Conservation (phyloP, 2,888 invertebrate genomes). For the Pelosia muscerda region DNA sequence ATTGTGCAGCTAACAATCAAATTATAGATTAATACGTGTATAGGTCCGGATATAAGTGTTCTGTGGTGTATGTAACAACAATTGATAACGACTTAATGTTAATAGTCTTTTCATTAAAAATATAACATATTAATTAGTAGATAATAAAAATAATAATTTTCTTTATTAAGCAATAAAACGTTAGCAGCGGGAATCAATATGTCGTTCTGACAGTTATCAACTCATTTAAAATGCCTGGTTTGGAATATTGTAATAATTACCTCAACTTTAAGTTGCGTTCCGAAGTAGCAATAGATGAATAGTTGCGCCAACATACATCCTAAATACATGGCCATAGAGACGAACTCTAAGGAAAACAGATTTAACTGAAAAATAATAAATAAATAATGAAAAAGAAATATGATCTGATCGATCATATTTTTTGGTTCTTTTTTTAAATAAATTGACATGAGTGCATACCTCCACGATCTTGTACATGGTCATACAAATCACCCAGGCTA, state of each 20-base stretch:
- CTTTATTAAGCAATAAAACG: too few relatives aligned
- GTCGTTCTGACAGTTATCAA: too few relatives aligned
- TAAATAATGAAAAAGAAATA: not conserved
- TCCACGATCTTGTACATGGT: conserved; percentile 76
- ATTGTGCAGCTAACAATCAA: too few relatives aligned
- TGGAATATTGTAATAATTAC: conserved; percentile 49
- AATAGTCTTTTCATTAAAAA: too few relatives aligned
- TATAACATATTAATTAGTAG: too few relatives aligned
- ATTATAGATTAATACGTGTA: too few relatives aligned
- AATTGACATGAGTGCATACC: conserved; percentile 57
- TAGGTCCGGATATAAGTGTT: too few relatives aligned
- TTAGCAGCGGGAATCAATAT: too few relatives aligned
- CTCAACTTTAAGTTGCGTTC: conserved; percentile 72
- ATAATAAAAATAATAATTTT: too few relatives aligned
- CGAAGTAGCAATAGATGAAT: conserved; percentile 77
- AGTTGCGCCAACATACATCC: conserved; percentile 74
- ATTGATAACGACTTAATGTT: too few relatives aligned
- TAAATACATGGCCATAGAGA: conserved; percentile 71
- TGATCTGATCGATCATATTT: not conserved
- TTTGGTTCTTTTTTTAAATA: not conserved
- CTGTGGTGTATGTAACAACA: too few relatives aligned
- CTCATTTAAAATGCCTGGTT: too few relatives aligned
- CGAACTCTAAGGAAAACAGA: conserved; percentile 69
- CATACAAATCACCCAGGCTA: conserved; percentile 79
- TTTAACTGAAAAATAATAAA: conserved; percentile 64